phyloP scores from a whole-genome alignment of 2,113 vertebrate species.

The Phyllostomus discolor region DNA sequence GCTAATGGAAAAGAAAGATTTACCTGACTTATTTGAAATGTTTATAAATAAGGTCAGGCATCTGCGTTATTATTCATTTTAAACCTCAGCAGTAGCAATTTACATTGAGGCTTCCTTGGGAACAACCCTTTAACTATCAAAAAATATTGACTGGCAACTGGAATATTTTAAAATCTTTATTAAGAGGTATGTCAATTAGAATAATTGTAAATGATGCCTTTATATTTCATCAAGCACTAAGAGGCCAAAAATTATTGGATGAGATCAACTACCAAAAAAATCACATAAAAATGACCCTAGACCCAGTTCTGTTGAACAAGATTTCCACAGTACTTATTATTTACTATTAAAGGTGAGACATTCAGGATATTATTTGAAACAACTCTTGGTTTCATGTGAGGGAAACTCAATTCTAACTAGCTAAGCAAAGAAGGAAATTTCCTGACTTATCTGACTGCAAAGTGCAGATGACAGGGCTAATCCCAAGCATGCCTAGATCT shows the following conservation, averaged over 20 bases:
- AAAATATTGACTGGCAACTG: neutral
- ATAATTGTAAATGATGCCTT: neutral
- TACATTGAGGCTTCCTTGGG: neutral
- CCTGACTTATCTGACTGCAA: neutral
- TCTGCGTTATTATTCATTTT: neutral
- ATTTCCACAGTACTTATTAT: neutral
- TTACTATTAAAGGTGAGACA: slow-evolving; percentile 11
- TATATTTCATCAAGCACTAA: neutral
- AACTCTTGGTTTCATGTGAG: neutral
- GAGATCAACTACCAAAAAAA: neutral
- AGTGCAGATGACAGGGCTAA: neutral
- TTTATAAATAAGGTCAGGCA: neutral
- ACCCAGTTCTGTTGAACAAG: neutral
- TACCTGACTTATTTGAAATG: neutral
- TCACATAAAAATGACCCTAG: neutral
- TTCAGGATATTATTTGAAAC: neutral
- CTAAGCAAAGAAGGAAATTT: slow-evolving; percentile 4
- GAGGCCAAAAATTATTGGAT: neutral
- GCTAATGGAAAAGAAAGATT: neutral
- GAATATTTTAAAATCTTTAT: neutral
- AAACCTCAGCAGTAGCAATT: neutral
- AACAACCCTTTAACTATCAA: neutral
- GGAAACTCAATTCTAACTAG: neutral
- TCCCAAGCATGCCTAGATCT: neutral
- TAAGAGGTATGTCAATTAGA: neutral